phyloP scores from a whole-genome alignment of 2,888 invertebrate genomes.

The Melitaea athalia region DNA sequence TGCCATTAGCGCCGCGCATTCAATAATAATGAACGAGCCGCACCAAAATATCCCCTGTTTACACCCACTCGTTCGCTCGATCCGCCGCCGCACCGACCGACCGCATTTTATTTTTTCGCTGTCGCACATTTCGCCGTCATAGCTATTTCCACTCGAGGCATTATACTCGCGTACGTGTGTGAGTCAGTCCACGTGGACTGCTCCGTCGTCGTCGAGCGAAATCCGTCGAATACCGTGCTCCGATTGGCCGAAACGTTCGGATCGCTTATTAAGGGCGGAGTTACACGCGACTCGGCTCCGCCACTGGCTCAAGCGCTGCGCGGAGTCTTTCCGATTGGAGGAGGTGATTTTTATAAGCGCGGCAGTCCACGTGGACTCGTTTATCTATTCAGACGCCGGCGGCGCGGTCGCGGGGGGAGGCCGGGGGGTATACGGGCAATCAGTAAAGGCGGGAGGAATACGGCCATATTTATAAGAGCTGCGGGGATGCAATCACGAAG shows the following conservation, averaged over 20 bases:
- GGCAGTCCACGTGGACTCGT: slow-evolving; percentile 82
- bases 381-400: slow-evolving; percentile 84
- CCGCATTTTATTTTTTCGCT: slow-evolving; percentile 83
- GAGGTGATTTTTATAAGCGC: slow-evolving; percentile 81
- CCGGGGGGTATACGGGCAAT: slow-evolving; percentile 83
- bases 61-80: slow-evolving; percentile 76
- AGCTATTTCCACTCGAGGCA: slow-evolving; percentile 83
- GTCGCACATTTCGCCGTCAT: slow-evolving; percentile 83
- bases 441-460: slow-evolving; percentile 83
- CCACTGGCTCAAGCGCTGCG: slow-evolving; percentile 58
- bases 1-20: slow-evolving; percentile 78
- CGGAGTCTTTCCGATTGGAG: slow-evolving; percentile 60
- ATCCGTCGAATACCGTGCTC: slow-evolving; percentile 55
- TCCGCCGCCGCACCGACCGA: slow-evolving; percentile 75
- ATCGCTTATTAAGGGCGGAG: slow-evolving; percentile 83
- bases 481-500: slow-evolving; percentile 83
- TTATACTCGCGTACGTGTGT: slow-evolving; percentile 76
- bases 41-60: slow-evolving; percentile 82
- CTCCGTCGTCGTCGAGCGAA: slow-evolving; percentile 74
- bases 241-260: slow-evolving; percentile 64
- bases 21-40: slow-evolving; percentile 81
- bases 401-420: slow-evolving; percentile 81
- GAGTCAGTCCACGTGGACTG: slow-evolving; percentile 79
- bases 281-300: slow-evolving; percentile 67
- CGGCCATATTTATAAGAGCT: slow-evolving; percentile 84